These are phyloP conservation scores for Rotaria macrura DNA, from an alignment of 2,888 invertebrate genomes.

Conservation along the genomic window DNA sequence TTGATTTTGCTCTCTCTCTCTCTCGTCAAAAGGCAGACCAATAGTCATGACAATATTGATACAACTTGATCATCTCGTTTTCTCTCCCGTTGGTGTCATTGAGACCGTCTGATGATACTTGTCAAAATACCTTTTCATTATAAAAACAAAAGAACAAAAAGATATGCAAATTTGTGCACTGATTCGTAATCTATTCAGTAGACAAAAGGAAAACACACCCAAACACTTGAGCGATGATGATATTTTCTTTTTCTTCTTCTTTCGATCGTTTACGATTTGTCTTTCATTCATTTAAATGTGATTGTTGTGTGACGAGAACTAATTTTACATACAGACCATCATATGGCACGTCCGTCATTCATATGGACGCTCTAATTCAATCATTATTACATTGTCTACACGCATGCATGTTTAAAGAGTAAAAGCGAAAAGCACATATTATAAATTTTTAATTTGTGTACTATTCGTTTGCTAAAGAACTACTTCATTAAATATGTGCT, in stretches of 20 bases:
- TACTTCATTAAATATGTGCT: background rate
- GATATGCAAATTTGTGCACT: background rate
- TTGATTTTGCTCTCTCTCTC: too few relatives aligned
- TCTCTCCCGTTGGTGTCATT: background rate
- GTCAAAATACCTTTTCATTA: background rate
- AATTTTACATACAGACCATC: background rate
- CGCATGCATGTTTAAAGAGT: background rate
- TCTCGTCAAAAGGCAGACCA: background rate
- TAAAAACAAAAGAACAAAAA: background rate
- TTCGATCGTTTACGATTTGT: background rate
- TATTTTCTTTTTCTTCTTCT: too few relatives aligned
- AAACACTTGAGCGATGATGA: background rate
- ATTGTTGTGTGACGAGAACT: background rate
- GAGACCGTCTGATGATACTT: background rate
- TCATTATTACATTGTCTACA: background rate
- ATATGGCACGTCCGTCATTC: background rate
- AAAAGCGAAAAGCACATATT: background rate
- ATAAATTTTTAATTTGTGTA: background rate
- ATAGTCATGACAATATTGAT: background rate
- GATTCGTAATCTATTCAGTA: background rate
- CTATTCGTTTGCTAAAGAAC: background rate
- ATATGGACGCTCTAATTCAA: background rate
- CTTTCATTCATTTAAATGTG: background rate
- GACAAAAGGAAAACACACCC: background rate
- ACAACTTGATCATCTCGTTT: background rate